Base-by-base conservation (phyloP, 1,140 invertebrate species). In the Pseudomyrmex cubaensis region DNA sequence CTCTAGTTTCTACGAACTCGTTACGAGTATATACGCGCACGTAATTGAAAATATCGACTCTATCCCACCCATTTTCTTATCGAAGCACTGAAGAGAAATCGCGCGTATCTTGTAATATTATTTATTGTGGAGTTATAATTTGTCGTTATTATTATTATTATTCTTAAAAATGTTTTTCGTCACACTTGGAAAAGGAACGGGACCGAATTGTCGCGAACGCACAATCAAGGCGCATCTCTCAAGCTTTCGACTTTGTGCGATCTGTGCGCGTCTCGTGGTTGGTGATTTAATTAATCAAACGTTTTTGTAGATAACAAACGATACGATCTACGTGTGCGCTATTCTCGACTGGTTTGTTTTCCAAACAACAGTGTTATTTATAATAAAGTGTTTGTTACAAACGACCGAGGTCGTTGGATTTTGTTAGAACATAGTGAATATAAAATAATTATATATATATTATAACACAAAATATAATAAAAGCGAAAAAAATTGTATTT, bases 1-100 rank as follows among this genome's bases (percentile, higher is more conserved):
- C 25, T 76, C 64, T 83, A 89, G 87, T 89, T 89, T 86, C 85
- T 87, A 89, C 75, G 87, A 25, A 82, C 61, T 83, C 69, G 73
- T 89, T 87, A 73, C 67, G 64, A 76, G 72, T 63, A 57, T 75
- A 86, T 62, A 86, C 85, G 74, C 74, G 83, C 77, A 73, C 87
- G 20, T 85, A 87, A 89, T 64, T 35, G 35, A 83, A 56, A 67
- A 82, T 85, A 63, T 85, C 62, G 64, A 64, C 56, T 70, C 48
- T 61, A 8, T 22, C 22, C 22, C 56, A 15, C 62, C 46, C 15
- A 10, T 64, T 52, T n/a, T 69, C 8, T 48, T 12, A 56, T 72
- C 48, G 76, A 80, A 25, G 25, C 25, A 3, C 59, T 57, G 44
- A 2, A 80, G 35, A 12, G 12, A 61, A 35, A 35, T 20, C 48